Base-by-base conservation (phyloP, 2,113 vertebrate genomes). In the human region DNA sequence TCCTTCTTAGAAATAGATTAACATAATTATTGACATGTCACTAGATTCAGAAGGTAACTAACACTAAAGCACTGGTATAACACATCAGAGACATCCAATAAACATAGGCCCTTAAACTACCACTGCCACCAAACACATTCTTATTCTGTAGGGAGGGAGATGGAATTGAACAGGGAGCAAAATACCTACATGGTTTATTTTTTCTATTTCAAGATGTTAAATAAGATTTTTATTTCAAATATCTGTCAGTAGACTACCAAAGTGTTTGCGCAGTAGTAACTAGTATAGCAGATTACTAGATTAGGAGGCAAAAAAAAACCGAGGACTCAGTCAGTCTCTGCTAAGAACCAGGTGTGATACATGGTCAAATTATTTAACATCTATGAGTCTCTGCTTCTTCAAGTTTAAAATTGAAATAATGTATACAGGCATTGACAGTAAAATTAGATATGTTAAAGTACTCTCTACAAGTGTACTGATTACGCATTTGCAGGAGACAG, bases 151-250 rank as follows among this genome's bases (percentile, higher is more conserved):
- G 38, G 18, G 23, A 72, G 17, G 20, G 17, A 88, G 85, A 40
- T 10, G 40, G 11, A 78, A 78, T 40, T 48, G 52, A 82, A 70
- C 27, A 85, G 57, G 27, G 10, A 89, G 25, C 12, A 89, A 94
- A 81, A 82, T 11, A 93, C 18, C 35, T 43, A 84, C 81, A 76
- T 90, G 45, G 59, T 61, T 61, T 70, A 8, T 72, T 73, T 83
- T 59, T n/a, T 48, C 38, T 59, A 64, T 64, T 70, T 83, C 57
- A 72, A 72, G 18, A 72, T 75, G 38, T 80, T 20, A 73, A 81
- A 73, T 87, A 76, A 83, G 76, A 82, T n/a, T 50, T 50, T 88
- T 55, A 88, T 92, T 93, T 89, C 89, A 93, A 84, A 78, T 27
- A 59, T 35, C 38, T 45, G 61, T 50, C 23, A 59, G 48, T 70